These are phyloP conservation scores for Nannobrachium achirus DNA, from an alignment of 2,113 vertebrate genomes.

Conservation along the genomic window DNA sequence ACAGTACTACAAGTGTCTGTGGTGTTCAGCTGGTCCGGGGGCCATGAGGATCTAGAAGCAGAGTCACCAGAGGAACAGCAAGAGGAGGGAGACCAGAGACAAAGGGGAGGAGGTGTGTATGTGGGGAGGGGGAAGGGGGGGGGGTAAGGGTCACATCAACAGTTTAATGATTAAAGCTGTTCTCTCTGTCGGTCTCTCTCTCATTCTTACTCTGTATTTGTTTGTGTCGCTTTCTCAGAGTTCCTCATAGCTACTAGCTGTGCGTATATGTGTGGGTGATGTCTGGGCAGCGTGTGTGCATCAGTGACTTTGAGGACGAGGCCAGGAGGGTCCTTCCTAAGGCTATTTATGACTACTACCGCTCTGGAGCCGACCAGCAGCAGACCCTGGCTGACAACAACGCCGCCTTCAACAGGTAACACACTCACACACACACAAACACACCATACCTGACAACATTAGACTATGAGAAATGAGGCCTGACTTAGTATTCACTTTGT, in stretches of 20 bases:
- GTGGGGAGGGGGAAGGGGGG: too few species aligned
- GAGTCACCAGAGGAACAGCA: too few species aligned
- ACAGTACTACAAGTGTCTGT: too few species aligned
- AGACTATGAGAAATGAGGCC: too few species aligned
- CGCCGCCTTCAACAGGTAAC: constrained; percentile 91
- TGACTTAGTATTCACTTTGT: too few species aligned
- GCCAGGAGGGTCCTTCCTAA: constrained; percentile 87
- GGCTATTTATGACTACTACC: constrained; percentile 92
- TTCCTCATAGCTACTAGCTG: neutral
- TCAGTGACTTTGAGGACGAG: constrained; percentile 87
- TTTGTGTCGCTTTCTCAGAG: neutral
- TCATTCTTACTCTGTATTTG: neutral
- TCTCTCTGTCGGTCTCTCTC: neutral
- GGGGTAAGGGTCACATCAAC: constrained; percentile 1
- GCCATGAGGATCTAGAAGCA: too few species aligned
- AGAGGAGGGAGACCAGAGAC: too few species aligned
- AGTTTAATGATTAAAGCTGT: constrained; percentile 61
- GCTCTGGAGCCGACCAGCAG: constrained; percentile 92
- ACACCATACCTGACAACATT: too few species aligned
- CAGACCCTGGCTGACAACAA: constrained; percentile 88
- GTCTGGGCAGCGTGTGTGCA: constrained; percentile 82
- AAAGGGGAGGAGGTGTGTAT: too few species aligned
- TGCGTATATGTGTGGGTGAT: constrained; percentile 61
- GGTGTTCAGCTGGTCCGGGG: too few species aligned
- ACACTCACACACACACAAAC: neutral